phyloP scores from a whole-genome alignment of 2,888 invertebrate species.

The Magallana nippona region DNA sequence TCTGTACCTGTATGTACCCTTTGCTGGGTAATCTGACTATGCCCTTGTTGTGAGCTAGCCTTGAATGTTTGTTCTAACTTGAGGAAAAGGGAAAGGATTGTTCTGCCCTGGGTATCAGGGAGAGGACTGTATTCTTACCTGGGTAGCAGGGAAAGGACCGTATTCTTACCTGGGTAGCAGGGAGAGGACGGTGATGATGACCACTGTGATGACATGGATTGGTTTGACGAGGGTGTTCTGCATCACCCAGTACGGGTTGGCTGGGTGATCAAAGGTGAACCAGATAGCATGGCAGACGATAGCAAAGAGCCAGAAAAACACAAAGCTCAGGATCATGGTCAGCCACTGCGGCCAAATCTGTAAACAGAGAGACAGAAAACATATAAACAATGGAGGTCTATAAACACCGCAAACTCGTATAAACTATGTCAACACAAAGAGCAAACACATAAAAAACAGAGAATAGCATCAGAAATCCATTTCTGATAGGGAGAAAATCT shows the following conservation, averaged over 20 bases:
- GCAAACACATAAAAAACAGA: background rate
- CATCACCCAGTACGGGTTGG: conserved; percentile 93
- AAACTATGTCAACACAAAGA: background rate
- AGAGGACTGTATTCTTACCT: background rate
- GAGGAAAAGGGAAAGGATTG: no score
- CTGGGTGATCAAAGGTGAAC: conserved; percentile 89
- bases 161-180: conserved; percentile 71
- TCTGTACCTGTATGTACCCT: no score
- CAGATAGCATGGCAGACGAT: conserved; percentile 91
- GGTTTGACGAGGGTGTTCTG: conserved; percentile 87
- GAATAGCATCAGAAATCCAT: no score
- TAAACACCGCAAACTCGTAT: background rate
- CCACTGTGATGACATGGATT: conserved; percentile 90
- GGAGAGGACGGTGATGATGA: conserved; percentile 88
- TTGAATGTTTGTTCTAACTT: no score
- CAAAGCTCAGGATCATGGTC: conserved; percentile 84
- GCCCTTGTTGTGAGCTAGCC: no score
- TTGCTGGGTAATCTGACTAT: no score
- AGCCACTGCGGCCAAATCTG: conserved; percentile 76
- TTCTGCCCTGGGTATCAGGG: background rate
- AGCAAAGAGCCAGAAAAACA: conserved; percentile 90
- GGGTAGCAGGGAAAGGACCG: background rate
- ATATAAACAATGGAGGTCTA: background rate
- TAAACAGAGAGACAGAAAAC: conserved; percentile 38
- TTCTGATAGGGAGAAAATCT: no score